Base-by-base conservation (phyloP, 2,113 vertebrate genomes). In the Nerophis lumbriciformis region DNA sequence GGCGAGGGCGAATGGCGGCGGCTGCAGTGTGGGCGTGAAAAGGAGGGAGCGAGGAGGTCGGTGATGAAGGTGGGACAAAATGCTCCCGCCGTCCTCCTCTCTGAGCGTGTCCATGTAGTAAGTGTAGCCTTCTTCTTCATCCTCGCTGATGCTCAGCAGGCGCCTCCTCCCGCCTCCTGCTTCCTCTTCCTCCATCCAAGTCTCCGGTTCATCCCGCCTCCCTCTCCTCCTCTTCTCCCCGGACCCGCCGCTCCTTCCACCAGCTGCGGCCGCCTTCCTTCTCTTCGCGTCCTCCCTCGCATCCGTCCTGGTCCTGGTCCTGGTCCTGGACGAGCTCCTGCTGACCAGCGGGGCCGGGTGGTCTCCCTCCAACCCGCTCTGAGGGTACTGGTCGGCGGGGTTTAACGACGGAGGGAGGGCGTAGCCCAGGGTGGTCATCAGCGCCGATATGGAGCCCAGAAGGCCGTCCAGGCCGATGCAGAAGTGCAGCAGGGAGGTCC, bases 381-480 rank as follows among this genome's bases (percentile, higher is more conserved):
- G 79, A 36, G 35, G 19, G 59, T 69, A 71, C 60, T 37, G 28
- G 13, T 35, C 51, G 51, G 48, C 65, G 13, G 48, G 16, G 55
- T 75, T 71, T 6, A 76, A 77, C 8, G 83, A 66, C 7, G 86
- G 74, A 6, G 94, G 93, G 38, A 93, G 75, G 0, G 93, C 87
- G 71, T 97, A 95, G 6, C 95, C 93, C 42, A 98, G 85, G 0
- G 92, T 91, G 0, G 92, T 93, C 94, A 98, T 96, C 71, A 97
- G 92, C 0, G 94, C 94, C 0, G 94, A 94, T 11, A 98, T 98
- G 48, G 94, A 96, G 70, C 94, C 93, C 78, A 97, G 90, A 51
- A 98, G 78, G 0, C 95, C 94, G 63, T 96, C 95, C 1, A 98
- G 88, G 66, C 95, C 95, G 42, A 94, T 94, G 59, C 95, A 96